Conservation (phyloP, 2,888 invertebrate species). For the Steinernema scapterisci region DNA sequence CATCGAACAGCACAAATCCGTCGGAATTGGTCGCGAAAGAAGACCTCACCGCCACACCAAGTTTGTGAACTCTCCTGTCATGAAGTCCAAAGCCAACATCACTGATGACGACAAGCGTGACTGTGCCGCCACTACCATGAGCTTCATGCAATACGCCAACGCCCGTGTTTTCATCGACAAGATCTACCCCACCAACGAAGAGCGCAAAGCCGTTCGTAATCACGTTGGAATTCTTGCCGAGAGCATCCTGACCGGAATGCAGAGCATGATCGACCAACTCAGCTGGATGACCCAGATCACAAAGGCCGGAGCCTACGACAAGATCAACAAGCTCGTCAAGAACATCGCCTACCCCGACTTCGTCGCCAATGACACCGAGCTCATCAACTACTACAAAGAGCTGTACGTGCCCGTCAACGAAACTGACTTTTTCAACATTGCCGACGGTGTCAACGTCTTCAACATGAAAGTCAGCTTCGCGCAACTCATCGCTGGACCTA, state of each 20-base stretch:
- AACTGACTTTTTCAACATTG: conserved; percentile 42
- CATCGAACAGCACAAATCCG: background rate
- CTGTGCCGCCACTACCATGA: conserved; percentile 50
- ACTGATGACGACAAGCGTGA: conserved; percentile 27
- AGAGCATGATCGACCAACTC: conserved; percentile 60
- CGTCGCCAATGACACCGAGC: conserved; percentile 49
- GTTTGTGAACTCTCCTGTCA: too few relatives aligned
- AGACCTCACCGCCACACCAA: background rate
- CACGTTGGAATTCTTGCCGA: conserved; percentile 41
- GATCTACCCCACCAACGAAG: conserved; percentile 47
- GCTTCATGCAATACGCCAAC: conserved; percentile 54
- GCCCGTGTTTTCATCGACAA: conserved; percentile 59
- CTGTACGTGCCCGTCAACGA: conserved; percentile 40
- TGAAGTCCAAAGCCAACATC: background rate
- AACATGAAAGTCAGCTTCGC: conserved; percentile 41
- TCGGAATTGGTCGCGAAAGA: background rate
- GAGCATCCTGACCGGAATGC: conserved; percentile 46
- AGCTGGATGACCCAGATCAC: conserved; percentile 56
- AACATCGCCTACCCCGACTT: conserved; percentile 62
- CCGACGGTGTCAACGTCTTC: conserved; percentile 41
- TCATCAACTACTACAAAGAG: conserved; percentile 49
- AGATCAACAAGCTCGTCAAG: conserved; percentile 58
- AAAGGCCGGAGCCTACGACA: conserved; percentile 56
- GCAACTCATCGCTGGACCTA: conserved; percentile 41
- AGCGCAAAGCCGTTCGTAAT: conserved; percentile 44